Evolutionary conservation across 2,888 invertebrate genomes (phyloP), one percentile per base, ranked within the genome.

Genomic region (Melanophora roralis): DNA sequence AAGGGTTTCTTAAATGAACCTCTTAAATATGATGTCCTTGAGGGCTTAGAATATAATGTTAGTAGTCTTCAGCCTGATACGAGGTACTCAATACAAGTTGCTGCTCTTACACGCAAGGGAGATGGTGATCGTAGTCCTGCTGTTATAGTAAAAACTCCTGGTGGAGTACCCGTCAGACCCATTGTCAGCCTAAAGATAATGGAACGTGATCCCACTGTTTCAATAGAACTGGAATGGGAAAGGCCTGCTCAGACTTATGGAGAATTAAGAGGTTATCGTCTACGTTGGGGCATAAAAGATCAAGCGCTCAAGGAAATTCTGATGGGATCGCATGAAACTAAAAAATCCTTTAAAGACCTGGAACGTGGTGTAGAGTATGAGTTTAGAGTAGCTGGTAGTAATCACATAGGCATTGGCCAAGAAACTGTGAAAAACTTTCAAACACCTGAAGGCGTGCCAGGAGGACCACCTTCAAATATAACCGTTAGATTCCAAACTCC

Each of bases 301-400:
- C 95, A 95, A 85, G 91, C 92, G 2, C 89, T 96, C 8, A 93
- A 93, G 81, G 93, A 95, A 79, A 92, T 93, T 83, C 92, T 96
- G 34, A 91, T 93, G 78, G 93, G 93, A 82, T 92, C 93, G 1
- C 93, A 94, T 87, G 92, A 93, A 60, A 93, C 92, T 55, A 93
- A 92, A 5, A 94, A 94, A 86, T 93, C 93, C 84, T 94, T 97
- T 79, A 93, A 92, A 83, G 95, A 96, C 87, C 91, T 97, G 59
- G 98, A 98, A 90, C 93, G 96, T 82, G 98, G 98, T 0, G 96
- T 97, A 0, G 95, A 96, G 84, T 99, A 99, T 90, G 98, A 99
- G 90, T 98, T 99, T 89, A 92, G 98, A 82, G 94, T 99, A n/a
- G 95, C 98, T 11, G 99, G 98, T 6, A 95, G 95, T 89, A 99